A percentile compares a stretch with the other conserved stretches of the same genome.
phyloP scores from a whole-genome alignment of 1,140 invertebrate genomes.

The Maniola jurtina region DNA sequence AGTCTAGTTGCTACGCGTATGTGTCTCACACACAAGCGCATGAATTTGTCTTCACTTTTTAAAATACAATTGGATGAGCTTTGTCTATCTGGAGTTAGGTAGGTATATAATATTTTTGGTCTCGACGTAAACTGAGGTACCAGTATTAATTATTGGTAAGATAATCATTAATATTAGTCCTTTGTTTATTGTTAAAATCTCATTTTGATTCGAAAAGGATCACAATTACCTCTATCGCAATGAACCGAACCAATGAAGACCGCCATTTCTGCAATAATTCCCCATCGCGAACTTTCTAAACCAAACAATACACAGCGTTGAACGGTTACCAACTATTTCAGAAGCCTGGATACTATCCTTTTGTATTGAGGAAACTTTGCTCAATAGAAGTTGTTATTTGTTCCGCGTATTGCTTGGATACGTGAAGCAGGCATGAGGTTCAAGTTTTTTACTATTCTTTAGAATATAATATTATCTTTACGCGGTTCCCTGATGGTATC shows the following conservation, averaged over 20 bases:
- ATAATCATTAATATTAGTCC: no score
- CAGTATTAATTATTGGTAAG: no score
- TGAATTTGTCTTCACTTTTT: no score
- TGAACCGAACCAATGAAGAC: background rate
- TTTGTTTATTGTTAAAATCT: no score
- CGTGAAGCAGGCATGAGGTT: background rate
- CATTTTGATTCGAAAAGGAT: background rate
- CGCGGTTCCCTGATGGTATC: no score
- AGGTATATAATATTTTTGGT: no score
- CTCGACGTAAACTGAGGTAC: no score
- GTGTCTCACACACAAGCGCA: no score
- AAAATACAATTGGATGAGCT: no score
- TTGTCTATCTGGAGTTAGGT: no score
- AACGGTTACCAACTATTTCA: slow-evolving; percentile 27
- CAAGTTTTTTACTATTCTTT: background rate
- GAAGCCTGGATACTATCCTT: slow-evolving; percentile 23
- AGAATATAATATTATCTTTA: background rate
- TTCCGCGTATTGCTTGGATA: slow-evolving; percentile 6
- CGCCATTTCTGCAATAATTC: slow-evolving; percentile 24
- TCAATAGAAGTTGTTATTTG: slow-evolving; percentile 15
- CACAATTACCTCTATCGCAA: slow-evolving; percentile 8
- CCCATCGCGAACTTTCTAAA: slow-evolving; percentile 27
- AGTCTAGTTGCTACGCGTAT: no score
- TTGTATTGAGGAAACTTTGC: slow-evolving; percentile 13
- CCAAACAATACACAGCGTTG: slow-evolving; percentile 25